Conservation (phyloP, 2,113 vertebrate species). For the Scophthalmus maximus region DNA sequence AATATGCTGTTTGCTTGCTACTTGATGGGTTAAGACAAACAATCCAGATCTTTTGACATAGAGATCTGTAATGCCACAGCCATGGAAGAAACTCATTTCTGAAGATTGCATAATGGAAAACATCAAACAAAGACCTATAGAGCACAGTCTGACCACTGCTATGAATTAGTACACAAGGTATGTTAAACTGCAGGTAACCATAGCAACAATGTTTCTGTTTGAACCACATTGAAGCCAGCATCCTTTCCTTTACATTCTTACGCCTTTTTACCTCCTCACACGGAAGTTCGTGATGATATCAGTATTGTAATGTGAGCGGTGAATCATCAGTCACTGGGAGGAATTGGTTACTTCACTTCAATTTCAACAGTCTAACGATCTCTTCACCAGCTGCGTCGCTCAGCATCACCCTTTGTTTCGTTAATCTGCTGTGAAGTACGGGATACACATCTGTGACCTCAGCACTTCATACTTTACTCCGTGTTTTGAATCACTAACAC, state of each 20-base stretch:
- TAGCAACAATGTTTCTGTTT: conserved; percentile 14
- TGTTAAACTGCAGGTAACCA: conserved; percentile 18
- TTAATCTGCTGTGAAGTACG: not conserved
- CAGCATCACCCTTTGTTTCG: not conserved
- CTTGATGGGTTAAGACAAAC: not conserved
- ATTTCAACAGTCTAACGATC: not conserved
- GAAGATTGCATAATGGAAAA: not conserved
- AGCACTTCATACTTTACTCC: not conserved
- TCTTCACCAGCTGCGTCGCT: not conserved
- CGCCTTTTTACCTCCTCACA: no score
- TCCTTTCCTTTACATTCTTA: not conserved
- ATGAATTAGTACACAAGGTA: conserved; percentile 6
- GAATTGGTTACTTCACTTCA: not conserved
- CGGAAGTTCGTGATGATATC: no score
- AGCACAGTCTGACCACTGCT: conserved; percentile 3
- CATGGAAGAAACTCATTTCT: not conserved
- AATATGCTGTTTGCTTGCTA: not conserved
- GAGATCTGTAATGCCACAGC: not conserved
- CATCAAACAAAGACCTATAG: not conserved
- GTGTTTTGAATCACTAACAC: not conserved
- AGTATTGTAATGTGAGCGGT: not conserved
- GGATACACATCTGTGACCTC: not conserved
- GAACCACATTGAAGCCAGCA: not conserved
- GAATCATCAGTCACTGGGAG: not conserved
- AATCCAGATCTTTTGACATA: not conserved